Evolutionary conservation across 2,888 invertebrate species (phyloP), one percentile per base, ranked within the genome.

Genomic region (Protodeltote pygarga): DNA sequence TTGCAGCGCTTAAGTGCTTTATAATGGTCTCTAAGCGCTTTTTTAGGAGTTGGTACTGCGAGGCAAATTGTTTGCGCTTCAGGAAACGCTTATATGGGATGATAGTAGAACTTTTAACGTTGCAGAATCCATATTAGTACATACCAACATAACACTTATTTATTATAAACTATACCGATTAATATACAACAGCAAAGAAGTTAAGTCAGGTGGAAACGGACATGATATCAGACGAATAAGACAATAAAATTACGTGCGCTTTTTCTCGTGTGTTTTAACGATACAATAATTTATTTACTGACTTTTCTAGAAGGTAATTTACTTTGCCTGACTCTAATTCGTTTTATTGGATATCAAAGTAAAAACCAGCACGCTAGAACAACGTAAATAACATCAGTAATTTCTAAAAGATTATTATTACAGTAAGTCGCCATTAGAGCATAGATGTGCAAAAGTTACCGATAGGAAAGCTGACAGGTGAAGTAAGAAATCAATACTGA

Each of bases 391-490:
- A 19, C 16, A 33, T 27, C 31, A 13, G 38, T 23, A 11, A 32
- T 60, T 32, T 39, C 24, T 11, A 32, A 59, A 60, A 20, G 25
- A 40, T 45, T 45, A 20, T 20, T 20, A 34, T 19, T 27, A 27
- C 32, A 15, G 27, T 27, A 39, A 39, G 23, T 25, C 27, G 35
- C 27, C 20, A 29, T 37, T 41, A 21, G 11, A 29, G 19, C 5
- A 5, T 4, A 2, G 14, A 28, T 27, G 16, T 33, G 25, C 8
- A 14, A 28, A n/a, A 42, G 8, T 31, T 39, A 55, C 31, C 16
- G 35, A 60, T 34, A 50, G n/a, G 8, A 29, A 20, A 34, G 60
- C 31, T 15, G 35, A 60, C 39, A 50, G n/a, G 8, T 34, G 23
- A 34, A 44, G 6, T 23, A 39, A 37, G 24, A 28, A 41, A 20